These are phyloP conservation scores for Campylomormyrus tamandua DNA, from an alignment of 2,113 vertebrate species.

Conservation along the genomic window DNA sequence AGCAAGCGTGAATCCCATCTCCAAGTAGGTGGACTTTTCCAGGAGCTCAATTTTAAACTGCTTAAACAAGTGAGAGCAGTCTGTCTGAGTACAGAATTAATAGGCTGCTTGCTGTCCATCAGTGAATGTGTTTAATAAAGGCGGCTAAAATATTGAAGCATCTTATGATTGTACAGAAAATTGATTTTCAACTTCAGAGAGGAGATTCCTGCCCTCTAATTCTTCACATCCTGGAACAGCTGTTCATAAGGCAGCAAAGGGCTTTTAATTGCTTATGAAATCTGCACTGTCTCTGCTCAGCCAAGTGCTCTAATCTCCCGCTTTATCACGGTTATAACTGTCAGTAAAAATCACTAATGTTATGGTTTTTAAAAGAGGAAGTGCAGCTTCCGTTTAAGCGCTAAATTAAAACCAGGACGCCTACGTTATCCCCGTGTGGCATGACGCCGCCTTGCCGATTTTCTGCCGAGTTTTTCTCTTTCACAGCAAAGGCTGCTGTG, in stretches of 20 bases:
- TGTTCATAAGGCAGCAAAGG: background rate
- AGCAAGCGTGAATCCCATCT: constrained; percentile 97
- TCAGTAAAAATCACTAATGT: background rate
- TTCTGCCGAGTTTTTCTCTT: background rate
- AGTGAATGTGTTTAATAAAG: background rate
- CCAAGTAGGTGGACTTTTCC: constrained; percentile 75
- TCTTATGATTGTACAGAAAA: background rate
- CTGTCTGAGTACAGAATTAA: background rate
- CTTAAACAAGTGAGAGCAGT: background rate
- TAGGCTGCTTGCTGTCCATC: background rate
- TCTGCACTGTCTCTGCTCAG: background rate
- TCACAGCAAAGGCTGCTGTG: background rate
- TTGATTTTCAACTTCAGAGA: background rate
- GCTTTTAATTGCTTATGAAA: background rate
- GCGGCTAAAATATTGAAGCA: background rate
- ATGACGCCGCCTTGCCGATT: background rate
- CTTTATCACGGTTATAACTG: background rate
- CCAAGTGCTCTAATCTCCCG: background rate
- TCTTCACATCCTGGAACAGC: background rate
- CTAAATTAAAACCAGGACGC: background rate
- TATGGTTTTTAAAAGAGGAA: background rate
- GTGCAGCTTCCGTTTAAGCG: background rate
- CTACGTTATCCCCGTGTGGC: background rate
- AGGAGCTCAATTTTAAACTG: background rate
- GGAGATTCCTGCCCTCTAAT: background rate